phyloP scores from a whole-genome alignment of 2,888 invertebrate genomes.

The Trimorus sp. region DNA sequence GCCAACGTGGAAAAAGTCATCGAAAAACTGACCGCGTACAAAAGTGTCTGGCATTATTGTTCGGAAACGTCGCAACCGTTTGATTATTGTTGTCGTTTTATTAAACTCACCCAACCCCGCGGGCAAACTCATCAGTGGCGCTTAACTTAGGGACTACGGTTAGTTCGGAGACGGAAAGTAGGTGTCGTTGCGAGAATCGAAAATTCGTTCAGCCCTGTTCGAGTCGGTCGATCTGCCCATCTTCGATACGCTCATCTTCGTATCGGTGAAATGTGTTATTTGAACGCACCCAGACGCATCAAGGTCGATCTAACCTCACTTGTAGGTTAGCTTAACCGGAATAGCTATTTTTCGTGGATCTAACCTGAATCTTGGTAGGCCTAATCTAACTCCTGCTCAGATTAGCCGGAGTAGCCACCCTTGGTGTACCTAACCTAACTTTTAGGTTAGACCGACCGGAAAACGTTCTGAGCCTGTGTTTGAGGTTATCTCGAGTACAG shows the following conservation, averaged over 20 bases:
- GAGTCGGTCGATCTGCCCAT: conserved; percentile 7
- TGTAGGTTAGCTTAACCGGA: too few relatives aligned
- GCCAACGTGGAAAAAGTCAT: conserved; percentile 26
- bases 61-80: conserved; percentile 1
- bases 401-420: too few relatives aligned
- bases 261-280: conserved; percentile 29
- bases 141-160: conserved; percentile 25
- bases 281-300: too few relatives aligned
- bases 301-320: too few relatives aligned
- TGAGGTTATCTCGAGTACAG: too few relatives aligned
- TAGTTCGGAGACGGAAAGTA: not conserved
- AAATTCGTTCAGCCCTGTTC: conserved; percentile 25
- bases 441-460: too few relatives aligned
- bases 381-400: too few relatives aligned
- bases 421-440: too few relatives aligned
- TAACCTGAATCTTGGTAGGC: too few relatives aligned
- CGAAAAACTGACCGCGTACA: conserved; percentile 5
- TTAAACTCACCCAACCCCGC: conserved; percentile 36
- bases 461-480: too few relatives aligned
- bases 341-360: too few relatives aligned
- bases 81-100: conserved; percentile 9
- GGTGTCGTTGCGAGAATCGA: too few relatives aligned
- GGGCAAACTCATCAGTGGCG: not conserved
- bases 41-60: conserved; percentile 4
- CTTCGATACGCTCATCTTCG: not conserved